Conservation (phyloP, 2,797 vertebrate genomes). For the Loriculus beryllinus region DNA sequence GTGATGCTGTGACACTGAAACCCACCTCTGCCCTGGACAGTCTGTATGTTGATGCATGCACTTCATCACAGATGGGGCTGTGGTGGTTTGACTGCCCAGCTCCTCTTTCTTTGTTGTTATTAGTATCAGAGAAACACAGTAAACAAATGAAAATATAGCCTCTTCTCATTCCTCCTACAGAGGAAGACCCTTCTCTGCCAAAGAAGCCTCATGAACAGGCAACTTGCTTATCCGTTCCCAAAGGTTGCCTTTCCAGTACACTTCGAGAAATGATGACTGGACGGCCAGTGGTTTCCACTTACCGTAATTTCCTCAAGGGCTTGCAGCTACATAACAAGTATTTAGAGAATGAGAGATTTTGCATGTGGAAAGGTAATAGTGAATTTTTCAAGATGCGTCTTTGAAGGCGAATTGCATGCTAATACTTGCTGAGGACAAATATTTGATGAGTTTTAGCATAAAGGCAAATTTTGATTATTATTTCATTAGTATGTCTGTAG, state of each 20-base stretch:
- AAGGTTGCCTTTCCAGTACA: constrained; percentile 34
- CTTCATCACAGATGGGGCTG: fast-evolving
- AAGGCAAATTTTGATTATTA: not conserved
- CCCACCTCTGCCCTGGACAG: not conserved
- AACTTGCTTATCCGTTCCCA: constrained; percentile 62
- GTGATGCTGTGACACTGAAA: not conserved
- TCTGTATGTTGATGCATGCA: fast-evolving
- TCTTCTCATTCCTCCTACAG: constrained; percentile 18
- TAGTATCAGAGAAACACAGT: not conserved
- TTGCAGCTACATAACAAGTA: constrained; percentile 80
- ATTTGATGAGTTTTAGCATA: not conserved
- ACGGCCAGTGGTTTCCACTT: constrained; percentile 69
- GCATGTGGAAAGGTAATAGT: constrained; percentile 78
- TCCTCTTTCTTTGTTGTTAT: not conserved
- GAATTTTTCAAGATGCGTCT: not conserved
- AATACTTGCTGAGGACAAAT: not conserved
- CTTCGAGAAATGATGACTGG: constrained; percentile 68
- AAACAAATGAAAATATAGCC: not conserved
- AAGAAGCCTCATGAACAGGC: constrained; percentile 18
- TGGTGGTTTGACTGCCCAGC: not conserved
- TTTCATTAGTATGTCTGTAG: not conserved
- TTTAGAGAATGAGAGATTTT: constrained; percentile 68
- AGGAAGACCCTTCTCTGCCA: constrained; percentile 48
- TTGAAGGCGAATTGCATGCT: not conserved
- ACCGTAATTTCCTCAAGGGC: constrained; percentile 82